Conservation (phyloP, 2,113 vertebrate species). For the Gila orcuttii region DNA sequence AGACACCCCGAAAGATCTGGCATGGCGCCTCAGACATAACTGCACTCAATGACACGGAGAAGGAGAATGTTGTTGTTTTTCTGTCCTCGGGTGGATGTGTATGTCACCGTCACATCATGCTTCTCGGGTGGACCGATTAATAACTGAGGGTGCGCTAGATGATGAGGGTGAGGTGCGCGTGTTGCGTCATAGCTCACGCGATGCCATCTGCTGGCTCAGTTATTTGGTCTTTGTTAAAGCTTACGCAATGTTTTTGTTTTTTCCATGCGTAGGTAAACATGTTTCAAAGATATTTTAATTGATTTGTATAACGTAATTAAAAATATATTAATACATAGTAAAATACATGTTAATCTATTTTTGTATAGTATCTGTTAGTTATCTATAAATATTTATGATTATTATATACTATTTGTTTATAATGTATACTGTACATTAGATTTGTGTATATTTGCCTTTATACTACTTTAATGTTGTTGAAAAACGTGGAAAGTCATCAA, state of each 20-base stretch:
- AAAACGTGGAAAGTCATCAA: neutral
- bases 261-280: neutral
- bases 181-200: slow-evolving; percentile 28
- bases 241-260: neutral
- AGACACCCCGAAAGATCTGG: slow-evolving; percentile 43
- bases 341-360: neutral
- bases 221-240: neutral
- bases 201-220: slow-evolving; percentile 42
- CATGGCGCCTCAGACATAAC: slow-evolving; percentile 64
- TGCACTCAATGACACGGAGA: slow-evolving; percentile 41
- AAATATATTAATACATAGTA: neutral
- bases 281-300: neutral
- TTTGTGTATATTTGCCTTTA: too few species aligned
- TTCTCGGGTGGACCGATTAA: neutral
- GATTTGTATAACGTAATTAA: neutral
- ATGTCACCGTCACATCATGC: slow-evolving; percentile 35
- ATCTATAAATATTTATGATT: too few species aligned
- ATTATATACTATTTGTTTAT: too few species aligned
- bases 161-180: neutral
- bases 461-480: too few species aligned
- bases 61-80: neutral
- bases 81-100: slow-evolving; percentile 27
- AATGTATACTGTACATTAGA: too few species aligned
- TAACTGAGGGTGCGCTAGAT: neutral
- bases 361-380: too few species aligned